phyloP scores from a whole-genome alignment of 2,888 invertebrate genomes.

The Chrysina gloriosa region DNA sequence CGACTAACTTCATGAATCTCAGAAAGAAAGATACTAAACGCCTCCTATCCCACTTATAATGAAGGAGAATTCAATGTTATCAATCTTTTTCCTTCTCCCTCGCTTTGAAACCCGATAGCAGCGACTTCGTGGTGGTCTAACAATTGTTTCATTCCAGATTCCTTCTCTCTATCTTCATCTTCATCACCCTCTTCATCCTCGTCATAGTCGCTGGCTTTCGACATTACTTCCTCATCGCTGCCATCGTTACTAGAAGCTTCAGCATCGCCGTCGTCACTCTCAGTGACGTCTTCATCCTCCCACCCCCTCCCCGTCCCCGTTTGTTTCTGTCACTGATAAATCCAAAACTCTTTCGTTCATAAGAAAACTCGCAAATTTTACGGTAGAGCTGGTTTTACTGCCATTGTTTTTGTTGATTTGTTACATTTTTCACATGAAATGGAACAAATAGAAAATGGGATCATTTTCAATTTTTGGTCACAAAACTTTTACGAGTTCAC shows the following conservation, averaged over 20 bases:
- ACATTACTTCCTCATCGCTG: slow-evolving; percentile 55
- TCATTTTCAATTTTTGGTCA: too few species aligned
- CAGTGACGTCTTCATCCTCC: slow-evolving; percentile 59
- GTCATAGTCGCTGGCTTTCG: slow-evolving; percentile 48
- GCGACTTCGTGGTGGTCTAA: slow-evolving; percentile 65
- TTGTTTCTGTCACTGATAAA: too few species aligned
- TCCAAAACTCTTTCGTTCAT: too few species aligned
- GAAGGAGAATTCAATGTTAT: slow-evolving; percentile 73
- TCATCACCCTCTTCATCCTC: slow-evolving; percentile 56
- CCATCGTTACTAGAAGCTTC: slow-evolving; percentile 54
- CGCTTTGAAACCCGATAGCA: slow-evolving; percentile 52
- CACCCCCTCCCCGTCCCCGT: not conserved
- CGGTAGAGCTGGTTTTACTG: too few species aligned
- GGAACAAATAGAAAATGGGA: too few species aligned
- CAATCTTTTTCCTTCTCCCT: slow-evolving; percentile 63
- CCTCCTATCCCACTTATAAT: too few species aligned
- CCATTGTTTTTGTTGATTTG: too few species aligned
- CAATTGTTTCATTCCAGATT: slow-evolving; percentile 70
- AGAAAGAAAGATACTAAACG: too few species aligned
- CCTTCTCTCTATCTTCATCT: slow-evolving; percentile 62
- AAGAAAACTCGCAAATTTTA: too few species aligned
- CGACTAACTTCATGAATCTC: too few species aligned
- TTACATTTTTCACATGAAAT: too few species aligned
- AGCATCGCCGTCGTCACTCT: slow-evolving; percentile 57
- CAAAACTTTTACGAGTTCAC: too few species aligned